Evolutionary conservation across 2,797 vertebrate species (phyloP), one percentile per base, ranked within the genome.

Genomic region (Parambassis ranga): DNA sequence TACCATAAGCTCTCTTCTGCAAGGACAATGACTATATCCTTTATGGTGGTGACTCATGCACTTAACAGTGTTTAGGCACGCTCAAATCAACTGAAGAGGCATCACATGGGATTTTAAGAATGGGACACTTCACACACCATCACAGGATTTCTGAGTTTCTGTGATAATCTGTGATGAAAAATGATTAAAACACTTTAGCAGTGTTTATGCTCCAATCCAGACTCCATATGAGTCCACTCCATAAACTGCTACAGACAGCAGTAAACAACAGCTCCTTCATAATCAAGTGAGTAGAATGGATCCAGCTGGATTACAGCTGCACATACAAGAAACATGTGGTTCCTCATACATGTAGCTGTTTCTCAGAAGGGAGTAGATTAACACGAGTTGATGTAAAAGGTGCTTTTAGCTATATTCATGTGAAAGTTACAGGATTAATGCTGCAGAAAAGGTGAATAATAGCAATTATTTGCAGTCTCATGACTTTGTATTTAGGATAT

Each of bases 281-380:
- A 79, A 83, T 82, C 47, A 76, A 71, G 66, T 42, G 56, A 65
- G 47, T 71, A 59, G 69, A 43, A 24, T 32, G 51, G 37, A 77
- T 72, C 74, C 88, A 90, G 84, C 81, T 90, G 90, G 81, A 85
- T 73, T 20, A 47, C 80, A 86, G 77, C 71, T 79, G 75, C 55
- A 60, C 44, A 38, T 33, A 57, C 24, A 19, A 63, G 59, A 71
- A 65, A 65, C 75, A 83, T 22, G 55, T 53, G 71, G 50, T 51
- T 31, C 42, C 44, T 60, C 37, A 72, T 47, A 26, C 48, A 65
- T 55, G 38, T 1, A 49, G 18, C 5, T 39, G 63, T 65, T 39
- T 37, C 47, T 46, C 1, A 47, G 63, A 20, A 10, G 13, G 59
- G 10, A 55, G 16, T 11, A 42, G 10, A 37, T 37, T 20, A 10